phyloP scores from a whole-genome alignment of 2,797 vertebrate genomes.

The Onychomys torridus region DNA sequence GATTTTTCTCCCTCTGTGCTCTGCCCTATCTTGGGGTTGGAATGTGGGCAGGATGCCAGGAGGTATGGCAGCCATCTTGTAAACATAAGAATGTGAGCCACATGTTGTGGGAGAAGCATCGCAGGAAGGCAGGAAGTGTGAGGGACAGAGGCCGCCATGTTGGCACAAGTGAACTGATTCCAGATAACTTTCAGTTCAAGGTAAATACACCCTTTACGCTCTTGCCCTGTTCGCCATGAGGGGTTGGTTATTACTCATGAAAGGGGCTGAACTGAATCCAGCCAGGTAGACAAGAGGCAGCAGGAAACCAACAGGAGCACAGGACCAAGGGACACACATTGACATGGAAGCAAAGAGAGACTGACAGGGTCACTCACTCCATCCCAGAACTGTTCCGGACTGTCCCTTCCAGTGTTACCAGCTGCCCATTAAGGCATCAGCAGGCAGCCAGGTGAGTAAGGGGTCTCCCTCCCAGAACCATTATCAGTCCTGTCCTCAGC shows the following conservation, averaged over 20 bases:
- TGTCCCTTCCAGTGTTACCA: background rate
- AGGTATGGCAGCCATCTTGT: background rate
- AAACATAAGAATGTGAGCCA: background rate
- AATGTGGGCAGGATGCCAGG: background rate
- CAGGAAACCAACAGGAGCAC: background rate
- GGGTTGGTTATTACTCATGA: background rate
- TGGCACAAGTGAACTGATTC: background rate
- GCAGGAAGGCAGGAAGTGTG: background rate
- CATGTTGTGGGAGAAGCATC: accelerated
- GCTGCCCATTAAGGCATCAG: background rate
- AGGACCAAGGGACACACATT: background rate
- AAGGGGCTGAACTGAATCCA: background rate
- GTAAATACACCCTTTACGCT: background rate
- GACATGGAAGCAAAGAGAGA: background rate
- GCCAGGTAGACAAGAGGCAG: background rate
- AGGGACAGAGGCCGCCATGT: background rate
- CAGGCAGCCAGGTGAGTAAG: background rate
- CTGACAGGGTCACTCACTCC: background rate
- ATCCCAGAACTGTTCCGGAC: background rate
- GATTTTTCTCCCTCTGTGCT: background rate
- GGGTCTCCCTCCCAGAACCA: no score
- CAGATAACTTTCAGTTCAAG: no score
- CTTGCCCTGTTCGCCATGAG: background rate
- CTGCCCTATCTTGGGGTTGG: background rate
- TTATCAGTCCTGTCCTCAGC: no score